A percentile compares a stretch with the other conserved stretches of the same genome.
Conservation (phyloP, 2,797 vertebrate genomes). For the Zenarchopterus dispar region DNA sequence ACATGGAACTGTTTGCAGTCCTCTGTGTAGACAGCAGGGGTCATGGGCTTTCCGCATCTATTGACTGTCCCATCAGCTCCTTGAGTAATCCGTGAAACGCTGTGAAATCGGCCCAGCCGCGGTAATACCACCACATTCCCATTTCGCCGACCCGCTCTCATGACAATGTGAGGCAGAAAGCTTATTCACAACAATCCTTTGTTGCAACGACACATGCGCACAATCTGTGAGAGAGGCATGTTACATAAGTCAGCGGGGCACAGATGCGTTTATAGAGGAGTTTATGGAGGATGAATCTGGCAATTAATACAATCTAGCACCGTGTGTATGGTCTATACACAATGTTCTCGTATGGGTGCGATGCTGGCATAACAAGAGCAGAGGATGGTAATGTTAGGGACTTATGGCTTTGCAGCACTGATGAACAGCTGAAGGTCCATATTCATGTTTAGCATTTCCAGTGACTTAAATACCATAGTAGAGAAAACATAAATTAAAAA, state of each 20-base stretch:
- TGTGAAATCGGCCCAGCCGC: constrained; percentile 62
- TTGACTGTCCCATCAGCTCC: constrained; percentile 51
- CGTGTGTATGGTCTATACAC: constrained; percentile 42
- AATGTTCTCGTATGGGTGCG: constrained; percentile 37
- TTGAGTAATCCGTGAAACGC: constrained; percentile 48
- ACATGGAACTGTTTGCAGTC: constrained; percentile 58
- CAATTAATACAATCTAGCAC: constrained; percentile 58
- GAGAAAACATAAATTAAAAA: too few species aligned
- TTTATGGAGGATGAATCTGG: constrained; percentile 59
- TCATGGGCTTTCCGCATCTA: constrained; percentile 51
- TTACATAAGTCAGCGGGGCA: constrained; percentile 74
- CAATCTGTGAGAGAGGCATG: constrained; percentile 36
- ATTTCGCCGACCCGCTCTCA: constrained; percentile 29
- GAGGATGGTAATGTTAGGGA: constrained; percentile 48
- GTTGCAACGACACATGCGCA: constrained; percentile 55
- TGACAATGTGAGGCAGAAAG: constrained; percentile 29
- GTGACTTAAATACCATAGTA: not conserved
- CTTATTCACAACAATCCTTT: constrained; percentile 41
- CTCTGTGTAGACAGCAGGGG: constrained; percentile 69
- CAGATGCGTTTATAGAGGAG: constrained; percentile 57
- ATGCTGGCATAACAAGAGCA: constrained; percentile 45
- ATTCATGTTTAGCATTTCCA: constrained; percentile 44
- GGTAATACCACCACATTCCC: constrained; percentile 56
- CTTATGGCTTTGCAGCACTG: constrained; percentile 39
- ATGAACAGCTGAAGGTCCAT: constrained; percentile 62